Conservation (phyloP, 2,797 vertebrate genomes). For the Dromococcyx pavoninus region DNA sequence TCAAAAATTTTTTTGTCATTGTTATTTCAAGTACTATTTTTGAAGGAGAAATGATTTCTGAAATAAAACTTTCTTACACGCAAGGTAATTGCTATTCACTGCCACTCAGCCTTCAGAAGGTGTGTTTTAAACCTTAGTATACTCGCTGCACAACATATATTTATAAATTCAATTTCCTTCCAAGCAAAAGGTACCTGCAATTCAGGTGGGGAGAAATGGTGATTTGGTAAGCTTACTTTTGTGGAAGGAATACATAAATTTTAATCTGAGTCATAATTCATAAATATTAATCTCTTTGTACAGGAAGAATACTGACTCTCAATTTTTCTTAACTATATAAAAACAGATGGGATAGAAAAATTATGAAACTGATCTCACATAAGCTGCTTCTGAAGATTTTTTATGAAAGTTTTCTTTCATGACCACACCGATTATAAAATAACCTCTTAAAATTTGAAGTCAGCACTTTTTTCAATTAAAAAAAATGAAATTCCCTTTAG, state of each 20-base stretch:
- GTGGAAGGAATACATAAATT: conserved; percentile 49
- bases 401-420: not conserved
- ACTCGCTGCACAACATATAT: not conserved
- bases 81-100: not conserved
- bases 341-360: not conserved
- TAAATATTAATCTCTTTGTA: conserved; percentile 58
- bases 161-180: conserved; percentile 45
- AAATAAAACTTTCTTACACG: not conserved
- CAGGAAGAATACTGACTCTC: conserved; percentile 1
- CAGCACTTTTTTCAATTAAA: too few species aligned
- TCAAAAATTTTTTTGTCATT: not conserved
- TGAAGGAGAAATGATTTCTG: not conserved
- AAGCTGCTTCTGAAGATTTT: not conserved
- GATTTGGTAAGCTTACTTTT: conserved; percentile 35
- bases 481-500: not conserved
- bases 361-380: not conserved
- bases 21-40: not conserved
- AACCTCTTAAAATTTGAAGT: not conserved
- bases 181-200: conserved; percentile 9
- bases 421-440: not conserved
- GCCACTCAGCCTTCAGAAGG: not conserved
- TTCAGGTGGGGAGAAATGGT: conserved; percentile 32
- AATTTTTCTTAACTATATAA: conserved; percentile 9
- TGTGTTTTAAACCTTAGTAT: conserved; percentile 14
- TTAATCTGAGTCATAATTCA: conserved; percentile 57